Conservation (phyloP, 2,888 invertebrate genomes). For the Listrodromus nycthemerus region DNA sequence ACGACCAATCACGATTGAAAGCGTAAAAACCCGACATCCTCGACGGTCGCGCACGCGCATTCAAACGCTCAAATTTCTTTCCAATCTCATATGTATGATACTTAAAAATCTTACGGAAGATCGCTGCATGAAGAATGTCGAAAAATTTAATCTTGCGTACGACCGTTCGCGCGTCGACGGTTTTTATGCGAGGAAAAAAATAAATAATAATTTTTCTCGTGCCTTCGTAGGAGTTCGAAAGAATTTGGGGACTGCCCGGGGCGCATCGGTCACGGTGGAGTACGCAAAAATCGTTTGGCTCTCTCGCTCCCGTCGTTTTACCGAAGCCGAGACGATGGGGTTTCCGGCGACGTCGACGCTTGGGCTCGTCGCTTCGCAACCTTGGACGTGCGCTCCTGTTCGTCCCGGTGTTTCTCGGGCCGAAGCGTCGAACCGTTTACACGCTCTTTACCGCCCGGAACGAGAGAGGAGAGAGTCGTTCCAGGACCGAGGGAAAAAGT, state of each 20-base stretch:
- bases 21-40: no score
- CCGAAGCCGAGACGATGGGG: slow-evolving; percentile 5
- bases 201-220: neutral
- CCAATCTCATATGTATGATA: no score
- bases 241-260: slow-evolving; percentile 51
- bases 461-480: slow-evolving; percentile 44
- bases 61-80: no score
- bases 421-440: slow-evolving; percentile 65
- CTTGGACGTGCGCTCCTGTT: slow-evolving; percentile 18
- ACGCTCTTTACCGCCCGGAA: slow-evolving; percentile 65
- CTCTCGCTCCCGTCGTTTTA: neutral
- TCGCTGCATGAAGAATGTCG: no score
- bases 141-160: neutral
- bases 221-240: slow-evolving; percentile 8
- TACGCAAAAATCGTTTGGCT: slow-evolving; percentile 54
- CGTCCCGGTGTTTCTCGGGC: slow-evolving; percentile 21
- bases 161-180: neutral
- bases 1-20: no score
- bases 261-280: slow-evolving; percentile 52
- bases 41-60: no score
- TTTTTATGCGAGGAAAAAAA: neutral
- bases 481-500: neutral
- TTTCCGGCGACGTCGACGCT: slow-evolving; percentile 21
- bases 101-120: no score
- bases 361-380: slow-evolving; percentile 14